Evolutionary conservation across 2,888 invertebrate genomes (phyloP), one percentile per base, ranked within the genome.

Genomic region (Lepetodrilus schrolli): DNA sequence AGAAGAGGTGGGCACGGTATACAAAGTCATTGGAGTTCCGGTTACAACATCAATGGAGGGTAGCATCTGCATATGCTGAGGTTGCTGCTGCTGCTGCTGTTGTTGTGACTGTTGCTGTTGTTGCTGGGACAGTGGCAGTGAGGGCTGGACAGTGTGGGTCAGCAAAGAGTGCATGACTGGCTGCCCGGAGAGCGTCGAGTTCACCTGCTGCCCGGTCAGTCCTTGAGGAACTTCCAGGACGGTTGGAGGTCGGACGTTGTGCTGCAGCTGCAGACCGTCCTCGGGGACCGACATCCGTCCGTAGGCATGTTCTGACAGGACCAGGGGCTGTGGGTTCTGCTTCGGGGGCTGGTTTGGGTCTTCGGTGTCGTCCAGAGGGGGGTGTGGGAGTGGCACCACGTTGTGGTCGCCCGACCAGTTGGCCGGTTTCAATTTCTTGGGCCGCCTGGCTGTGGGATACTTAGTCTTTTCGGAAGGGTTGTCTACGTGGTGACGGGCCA

Each of bases 401-500:
- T 68, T 47, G 3, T 30, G 34, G 8, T 1, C 20, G n/a, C 23
- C 65, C 23, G 70, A 17, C 7, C 17, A 30, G 8, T 10, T 48
- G 43, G 23, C 48, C 4, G 21, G 20, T 47, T 68, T 74, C 30
- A 30, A 69, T 8, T 51, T 65, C 1, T 65, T 37, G 4, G 70
- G 58, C 30, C 26, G n/a, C 34, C 58, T 21, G 7, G 26, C 68
- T n/a, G 43, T 68, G 4, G 38, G 30, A 26, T 65, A 36, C 71
- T 74, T 66, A 21, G 73, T 23, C 36, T 68, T 69, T 10, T 69
- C 80, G 7, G 82, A 78, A 0, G 84, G 82, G 38, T 86, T 85
- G 21, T 84, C 84, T 20, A 86, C 90, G 80, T 92, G 92, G 80
- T 92, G 92, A 77, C 91, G 92, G 51, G 86, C 79, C 2, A 90